Percentiles rank a stretch among this genome's conserved stretches.
Conservation (phyloP, 64 coral and sea anemone genomes). For the Montipora sp. region DNA sequence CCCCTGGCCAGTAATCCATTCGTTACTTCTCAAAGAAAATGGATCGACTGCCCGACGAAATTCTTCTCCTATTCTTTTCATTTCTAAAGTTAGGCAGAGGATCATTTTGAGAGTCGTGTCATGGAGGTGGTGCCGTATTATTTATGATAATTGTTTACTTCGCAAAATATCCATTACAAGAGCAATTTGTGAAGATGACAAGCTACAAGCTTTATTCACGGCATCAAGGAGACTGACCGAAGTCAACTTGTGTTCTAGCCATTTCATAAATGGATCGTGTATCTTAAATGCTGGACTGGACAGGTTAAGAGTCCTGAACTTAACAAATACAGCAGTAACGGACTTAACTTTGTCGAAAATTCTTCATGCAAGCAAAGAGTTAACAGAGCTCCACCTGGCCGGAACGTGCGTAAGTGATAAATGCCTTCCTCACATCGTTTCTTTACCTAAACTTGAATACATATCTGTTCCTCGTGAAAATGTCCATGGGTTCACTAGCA, state of each 20-base stretch:
- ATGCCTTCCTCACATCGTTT: not conserved
- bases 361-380: not conserved
- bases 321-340: not conserved
- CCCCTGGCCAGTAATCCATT: too few species aligned
- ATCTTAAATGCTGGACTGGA: not conserved
- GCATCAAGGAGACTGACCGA: not conserved
- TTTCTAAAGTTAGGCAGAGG: not conserved
- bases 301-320: not conserved
- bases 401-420: not conserved
- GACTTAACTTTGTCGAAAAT: not conserved
- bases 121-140: not conserved
- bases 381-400: not conserved
- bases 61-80: not conserved
- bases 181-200: not conserved
- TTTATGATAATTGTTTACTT: not conserved
- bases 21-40: too few species aligned
- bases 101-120: not conserved
- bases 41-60: constrained; percentile 6
- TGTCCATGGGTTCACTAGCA: not conserved
- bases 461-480: not conserved
- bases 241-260: not conserved
- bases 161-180: not conserved
- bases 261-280: not conserved
- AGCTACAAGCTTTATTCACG: not conserved
- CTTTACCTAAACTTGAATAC: not conserved